These are phyloP conservation scores for Acipenser transmontanus DNA, from an alignment of 2,797 vertebrate genomes.

Conservation along the genomic window DNA sequence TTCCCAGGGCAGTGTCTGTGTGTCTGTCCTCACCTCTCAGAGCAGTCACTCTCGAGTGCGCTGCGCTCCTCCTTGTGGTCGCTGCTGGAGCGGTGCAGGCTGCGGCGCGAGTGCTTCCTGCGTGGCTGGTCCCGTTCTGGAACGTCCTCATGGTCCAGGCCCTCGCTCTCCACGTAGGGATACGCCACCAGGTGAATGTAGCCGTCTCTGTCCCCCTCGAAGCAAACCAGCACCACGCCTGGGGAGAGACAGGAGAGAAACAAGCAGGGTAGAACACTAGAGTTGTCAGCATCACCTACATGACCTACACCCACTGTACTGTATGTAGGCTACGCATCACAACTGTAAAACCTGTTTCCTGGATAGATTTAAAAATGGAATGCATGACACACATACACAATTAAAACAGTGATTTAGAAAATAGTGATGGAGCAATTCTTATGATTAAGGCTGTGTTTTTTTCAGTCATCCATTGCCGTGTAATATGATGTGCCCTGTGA, in stretches of 20 bases:
- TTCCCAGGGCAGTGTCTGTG: neutral
- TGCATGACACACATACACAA: too few species aligned
- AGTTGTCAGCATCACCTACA: too few species aligned
- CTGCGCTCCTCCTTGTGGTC: constrained; percentile 84
- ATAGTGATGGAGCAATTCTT: too few species aligned
- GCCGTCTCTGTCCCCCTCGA: constrained; percentile 89
- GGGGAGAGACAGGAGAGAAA: constrained; percentile 2
- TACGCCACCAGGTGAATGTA: constrained; percentile 97
- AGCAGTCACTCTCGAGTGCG: constrained; percentile 60
- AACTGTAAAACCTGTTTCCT: too few species aligned
- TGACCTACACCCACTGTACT: too few species aligned
- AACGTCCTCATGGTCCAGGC: constrained; percentile 76
- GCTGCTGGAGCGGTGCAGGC: constrained; percentile 81
- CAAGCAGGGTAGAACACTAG: neutral
- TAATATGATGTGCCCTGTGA: too few species aligned
- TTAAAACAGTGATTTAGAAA: too few species aligned
- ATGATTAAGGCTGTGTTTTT: too few species aligned
- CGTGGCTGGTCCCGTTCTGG: constrained; percentile 87
- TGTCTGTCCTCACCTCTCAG: constrained; percentile 66
- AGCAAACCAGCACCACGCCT: constrained; percentile 91
- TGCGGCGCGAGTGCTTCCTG: constrained; percentile 89
- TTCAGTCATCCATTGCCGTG: too few species aligned
- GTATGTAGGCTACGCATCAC: too few species aligned
- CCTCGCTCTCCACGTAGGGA: constrained; percentile 86
- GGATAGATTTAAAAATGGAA: too few species aligned